A percentile compares a stretch with the other conserved stretches of the same genome.
Evolutionary conservation across 2,888 invertebrate species (phyloP).

Genomic region (Drosophila recens): DNA sequence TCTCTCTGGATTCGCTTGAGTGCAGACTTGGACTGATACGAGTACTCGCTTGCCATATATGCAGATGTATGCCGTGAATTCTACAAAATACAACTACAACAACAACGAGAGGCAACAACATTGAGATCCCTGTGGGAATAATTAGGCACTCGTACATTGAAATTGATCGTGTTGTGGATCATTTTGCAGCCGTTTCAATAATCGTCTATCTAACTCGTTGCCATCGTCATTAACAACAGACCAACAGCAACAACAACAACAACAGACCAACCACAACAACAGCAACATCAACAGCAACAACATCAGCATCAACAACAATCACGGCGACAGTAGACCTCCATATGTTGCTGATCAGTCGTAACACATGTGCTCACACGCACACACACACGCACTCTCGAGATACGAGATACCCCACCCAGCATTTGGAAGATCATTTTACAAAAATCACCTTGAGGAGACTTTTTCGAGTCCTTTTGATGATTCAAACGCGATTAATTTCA

Average conservation of each 20-base stretch:
- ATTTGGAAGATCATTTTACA: too few species aligned
- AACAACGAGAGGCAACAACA: conserved; percentile 9
- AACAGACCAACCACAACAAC: conserved; percentile 18
- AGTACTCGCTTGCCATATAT: conserved; percentile 9
- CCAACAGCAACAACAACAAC: conserved; percentile 22
- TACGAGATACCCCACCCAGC: not conserved
- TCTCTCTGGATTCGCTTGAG: conserved; percentile 35
- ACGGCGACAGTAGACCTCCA: conserved; percentile 45
- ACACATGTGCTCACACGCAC: conserved; percentile 46
- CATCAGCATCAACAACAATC: conserved; percentile 8
- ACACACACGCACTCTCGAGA: not conserved
- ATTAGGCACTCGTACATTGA: conserved; percentile 50
- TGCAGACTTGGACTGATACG: conserved; percentile 44
- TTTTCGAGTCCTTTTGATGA: too few species aligned
- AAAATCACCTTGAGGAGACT: too few species aligned
- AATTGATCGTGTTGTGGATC: conserved; percentile 40
- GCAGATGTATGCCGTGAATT: conserved; percentile 14
- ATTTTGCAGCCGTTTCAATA: conserved; percentile 43
- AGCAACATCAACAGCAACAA: not conserved
- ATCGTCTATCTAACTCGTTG: conserved; percentile 54
- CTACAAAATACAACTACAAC: conserved; percentile 12
- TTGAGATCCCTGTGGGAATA: conserved; percentile 65
- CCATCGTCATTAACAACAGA: conserved; percentile 64
- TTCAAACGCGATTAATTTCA: too few species aligned
- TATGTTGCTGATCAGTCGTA: conserved; percentile 31